phyloP scores from a whole-genome alignment of 2,888 invertebrate genomes.

The Linnaemya vulpina region DNA sequence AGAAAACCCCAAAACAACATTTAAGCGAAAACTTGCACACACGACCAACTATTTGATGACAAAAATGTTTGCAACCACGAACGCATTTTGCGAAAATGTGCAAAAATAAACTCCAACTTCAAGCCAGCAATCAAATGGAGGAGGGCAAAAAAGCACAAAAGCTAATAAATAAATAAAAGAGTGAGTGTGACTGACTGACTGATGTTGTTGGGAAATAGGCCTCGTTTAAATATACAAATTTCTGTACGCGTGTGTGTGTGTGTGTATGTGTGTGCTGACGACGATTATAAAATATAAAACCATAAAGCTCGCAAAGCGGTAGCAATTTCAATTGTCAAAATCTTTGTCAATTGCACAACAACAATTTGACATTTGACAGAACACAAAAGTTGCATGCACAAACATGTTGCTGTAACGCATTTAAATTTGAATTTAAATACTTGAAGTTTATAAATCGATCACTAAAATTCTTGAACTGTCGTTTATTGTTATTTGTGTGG shows the following conservation, averaged over 20 bases:
- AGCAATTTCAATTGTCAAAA: conserved; percentile 74
- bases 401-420: conserved; percentile 52
- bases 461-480: conserved; percentile 63
- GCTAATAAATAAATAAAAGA: conserved; percentile 54
- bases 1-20: conserved; percentile 8
- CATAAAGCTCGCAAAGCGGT: conserved; percentile 54
- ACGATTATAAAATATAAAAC: conserved; percentile 47
- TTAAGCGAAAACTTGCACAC: background rate
- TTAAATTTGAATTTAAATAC: conserved; percentile 54
- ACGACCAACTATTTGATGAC: conserved; percentile 33
- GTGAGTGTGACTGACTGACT: conserved; percentile 73
- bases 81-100: conserved; percentile 60
- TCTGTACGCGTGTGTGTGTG: conserved; percentile 42
- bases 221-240: conserved; percentile 3
- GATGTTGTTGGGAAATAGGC: conserved; percentile 35
- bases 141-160: conserved; percentile 20
- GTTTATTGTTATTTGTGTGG: conserved; percentile 43
- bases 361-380: conserved; percentile 75
- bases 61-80: conserved; percentile 55
- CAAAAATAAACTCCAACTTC: conserved; percentile 4
- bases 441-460: conserved; percentile 54
- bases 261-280: conserved; percentile 31
- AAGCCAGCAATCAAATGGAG: conserved; percentile 24
- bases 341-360: conserved; percentile 74
- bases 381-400: conserved; percentile 58